Conservation (phyloP, 2,797 vertebrate genomes). For the Enteromius paludinosus region DNA sequence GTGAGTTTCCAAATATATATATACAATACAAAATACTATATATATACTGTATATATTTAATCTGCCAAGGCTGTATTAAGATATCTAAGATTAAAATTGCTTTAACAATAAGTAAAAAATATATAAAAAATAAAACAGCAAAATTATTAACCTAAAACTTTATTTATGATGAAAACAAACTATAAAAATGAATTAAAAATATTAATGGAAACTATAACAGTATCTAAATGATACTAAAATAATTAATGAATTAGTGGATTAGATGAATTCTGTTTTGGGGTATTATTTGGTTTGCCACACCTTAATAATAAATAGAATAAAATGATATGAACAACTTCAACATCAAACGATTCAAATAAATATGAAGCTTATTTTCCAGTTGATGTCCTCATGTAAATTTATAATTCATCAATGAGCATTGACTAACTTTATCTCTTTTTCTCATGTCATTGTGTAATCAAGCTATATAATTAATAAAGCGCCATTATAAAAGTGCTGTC, state of each 20-base stretch:
- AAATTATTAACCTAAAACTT: not conserved
- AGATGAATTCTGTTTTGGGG: not conserved
- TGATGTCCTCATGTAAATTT: not conserved
- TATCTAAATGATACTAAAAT: not conserved
- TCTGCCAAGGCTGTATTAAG: not conserved
- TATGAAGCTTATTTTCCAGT: not conserved
- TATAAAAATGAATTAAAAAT: not conserved
- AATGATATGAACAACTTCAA: not conserved
- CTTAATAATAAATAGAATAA: not conserved
- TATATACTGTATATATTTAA: too few relatives aligned
- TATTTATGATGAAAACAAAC: not conserved
- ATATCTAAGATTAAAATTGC: not conserved
- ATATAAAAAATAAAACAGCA: not conserved
- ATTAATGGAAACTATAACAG: not conserved
- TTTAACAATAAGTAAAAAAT: not conserved
- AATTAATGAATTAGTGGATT: not conserved
- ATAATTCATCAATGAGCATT: not conserved
- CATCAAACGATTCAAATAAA: not conserved
- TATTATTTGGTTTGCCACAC: not conserved
- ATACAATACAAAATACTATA: too few relatives aligned
- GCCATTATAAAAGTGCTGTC: not conserved
- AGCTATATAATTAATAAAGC: not conserved
- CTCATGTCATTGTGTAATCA: not conserved
- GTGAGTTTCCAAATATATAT: not conserved
- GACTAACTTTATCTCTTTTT: not conserved